Conservation (phyloP, 2,797 vertebrate genomes). For the Peromyscus attwateri region DNA sequence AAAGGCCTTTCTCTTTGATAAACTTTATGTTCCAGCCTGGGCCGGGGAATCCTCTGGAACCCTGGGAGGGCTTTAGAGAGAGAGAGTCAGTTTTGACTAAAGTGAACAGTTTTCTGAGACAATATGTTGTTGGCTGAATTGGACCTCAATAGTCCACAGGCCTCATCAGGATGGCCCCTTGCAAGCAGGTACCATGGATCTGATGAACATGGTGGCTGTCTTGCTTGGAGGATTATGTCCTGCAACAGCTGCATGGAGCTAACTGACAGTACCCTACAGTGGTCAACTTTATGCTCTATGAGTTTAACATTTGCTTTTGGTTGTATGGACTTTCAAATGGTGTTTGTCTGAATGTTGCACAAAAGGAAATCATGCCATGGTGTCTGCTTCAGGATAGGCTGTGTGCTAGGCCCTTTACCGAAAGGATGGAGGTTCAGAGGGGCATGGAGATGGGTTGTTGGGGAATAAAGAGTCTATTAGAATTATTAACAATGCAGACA, state of each 20-base stretch:
- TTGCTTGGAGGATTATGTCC: not conserved
- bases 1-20: not conserved
- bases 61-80: not conserved
- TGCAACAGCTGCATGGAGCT: fast-evolving
- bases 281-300: not conserved
- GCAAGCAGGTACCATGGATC: not conserved
- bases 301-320: not conserved
- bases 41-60: not conserved
- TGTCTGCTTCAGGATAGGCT: not conserved
- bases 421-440: not conserved
- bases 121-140: fast-evolving
- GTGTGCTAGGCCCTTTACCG: not conserved
- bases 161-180: not conserved
- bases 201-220: not conserved
- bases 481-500: not conserved
- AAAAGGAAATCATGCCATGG: fast-evolving
- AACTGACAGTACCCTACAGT: not conserved
- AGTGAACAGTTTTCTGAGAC: not conserved
- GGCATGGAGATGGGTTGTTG: not conserved
- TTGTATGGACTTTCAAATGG: not conserved
- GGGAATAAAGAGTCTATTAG: not conserved
- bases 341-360: fast-evolving
- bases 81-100: not conserved
- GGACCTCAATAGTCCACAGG: not conserved
- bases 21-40: not conserved